Evolutionary conservation across 2,888 invertebrate species (phyloP), one percentile per base, ranked within the genome.

Genomic region (Drosophila rubida): DNA sequence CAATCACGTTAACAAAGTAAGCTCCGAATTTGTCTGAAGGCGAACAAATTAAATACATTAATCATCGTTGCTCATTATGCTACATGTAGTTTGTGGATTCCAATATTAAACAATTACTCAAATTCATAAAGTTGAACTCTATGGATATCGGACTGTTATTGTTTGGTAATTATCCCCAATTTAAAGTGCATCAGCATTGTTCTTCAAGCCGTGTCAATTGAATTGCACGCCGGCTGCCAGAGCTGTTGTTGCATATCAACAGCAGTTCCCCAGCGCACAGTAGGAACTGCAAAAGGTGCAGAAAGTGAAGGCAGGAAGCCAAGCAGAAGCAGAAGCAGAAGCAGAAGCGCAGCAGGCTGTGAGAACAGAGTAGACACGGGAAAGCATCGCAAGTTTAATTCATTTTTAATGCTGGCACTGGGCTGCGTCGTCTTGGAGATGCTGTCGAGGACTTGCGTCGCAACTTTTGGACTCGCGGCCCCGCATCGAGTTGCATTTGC

Each of bases 331-430:
- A 8, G 27, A 27, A 27, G 27, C 9, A 32, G 4, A 32, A 5
- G 23, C 4, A 4, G 30, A 30, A 27, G 13, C 19, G 5, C 13
- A 49, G 14, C n/a, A n/a, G n/a, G n/a, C n/a, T n/a, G n/a, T 2
- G 25, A 27, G 0, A 50, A 39, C 25, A 11, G 25, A 13, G 42
- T 3, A 14, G 14, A 32, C 11, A 13, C 19, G 30, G 13, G 19
- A 41, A 23, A 51, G 51, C 14, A 64, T 60, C 50, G 65, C 51
- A 59, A 73, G 65, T 68, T 80, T 73, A 84, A 82, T 82, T 71
- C 69, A 84, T 82, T 75, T 81, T 82, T 84, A 84, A 82, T 84
- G 80, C 73, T 23, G 14, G 32, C 37, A 37, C 54, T 44, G 54
- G 48, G 35, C 49, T 57, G 23, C 48, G 37, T 32, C 48, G 37